Conservation (phyloP, 1,140 invertebrate genomes). For the Caenorhabditis briggsae region DNA sequence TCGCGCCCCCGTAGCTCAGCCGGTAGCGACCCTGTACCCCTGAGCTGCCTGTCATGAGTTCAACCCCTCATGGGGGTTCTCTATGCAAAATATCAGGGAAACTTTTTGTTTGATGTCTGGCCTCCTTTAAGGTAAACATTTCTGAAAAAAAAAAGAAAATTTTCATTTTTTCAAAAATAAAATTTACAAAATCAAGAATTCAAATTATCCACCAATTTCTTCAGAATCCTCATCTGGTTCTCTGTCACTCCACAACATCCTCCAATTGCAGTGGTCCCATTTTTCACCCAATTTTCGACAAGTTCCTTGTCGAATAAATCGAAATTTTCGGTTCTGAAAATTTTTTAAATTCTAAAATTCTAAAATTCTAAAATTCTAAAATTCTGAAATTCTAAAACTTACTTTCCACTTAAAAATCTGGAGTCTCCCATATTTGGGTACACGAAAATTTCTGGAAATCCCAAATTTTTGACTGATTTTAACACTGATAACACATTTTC, state of each 20-base stretch:
- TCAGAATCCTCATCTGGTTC: not conserved
- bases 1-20: too few relatives aligned
- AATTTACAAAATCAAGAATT: not conserved
- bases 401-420: slow-evolving; percentile 79
- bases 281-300: not conserved
- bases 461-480: slow-evolving; percentile 79
- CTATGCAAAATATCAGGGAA: too few relatives aligned
- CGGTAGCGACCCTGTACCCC: too few relatives aligned
- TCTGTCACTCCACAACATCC: slow-evolving; percentile 46
- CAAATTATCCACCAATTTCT: not conserved
- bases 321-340: not conserved
- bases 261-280: slow-evolving; percentile 45
- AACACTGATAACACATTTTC: slow-evolving; percentile 81
- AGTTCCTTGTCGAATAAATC: not conserved
- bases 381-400: not conserved
- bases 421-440: slow-evolving; percentile 85
- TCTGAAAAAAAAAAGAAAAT: too few relatives aligned
- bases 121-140: too few relatives aligned
- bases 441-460: slow-evolving; percentile 81
- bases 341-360: not conserved
- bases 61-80: too few relatives aligned
- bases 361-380: not conserved
- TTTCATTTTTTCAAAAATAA: too few relatives aligned
- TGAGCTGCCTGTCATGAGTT: too few relatives aligned
- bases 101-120: too few relatives aligned